Percentiles rank a stretch among this genome's conserved stretches.
Conservation (phyloP, 1,140 invertebrate genomes). For the Lordiphosa mommai region DNA sequence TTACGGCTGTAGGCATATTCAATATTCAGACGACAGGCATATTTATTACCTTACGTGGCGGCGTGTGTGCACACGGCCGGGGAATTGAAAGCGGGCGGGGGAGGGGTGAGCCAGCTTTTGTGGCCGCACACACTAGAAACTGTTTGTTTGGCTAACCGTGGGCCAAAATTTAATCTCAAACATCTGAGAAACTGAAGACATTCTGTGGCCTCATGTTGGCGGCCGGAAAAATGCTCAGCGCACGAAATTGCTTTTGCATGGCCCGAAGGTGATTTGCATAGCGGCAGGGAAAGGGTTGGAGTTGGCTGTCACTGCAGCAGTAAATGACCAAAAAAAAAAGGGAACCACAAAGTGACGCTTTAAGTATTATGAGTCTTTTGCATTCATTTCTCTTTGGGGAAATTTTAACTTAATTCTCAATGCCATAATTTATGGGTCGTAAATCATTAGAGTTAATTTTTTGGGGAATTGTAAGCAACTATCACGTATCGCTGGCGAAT, state of each 20-base stretch:
- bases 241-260: conserved; percentile 64
- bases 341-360: no score
- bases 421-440: conserved; percentile 38
- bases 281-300: background rate
- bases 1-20: conserved; percentile 51
- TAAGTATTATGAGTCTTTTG: no score
- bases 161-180: conserved; percentile 70
- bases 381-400: background rate
- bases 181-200: conserved; percentile 60
- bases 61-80: no score
- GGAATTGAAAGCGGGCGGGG: conserved; percentile 1
- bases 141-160: conserved; percentile 57
- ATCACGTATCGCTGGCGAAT: background rate
- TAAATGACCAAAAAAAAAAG: background rate
- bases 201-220: conserved; percentile 40
- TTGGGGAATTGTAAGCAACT: conserved; percentile 1
- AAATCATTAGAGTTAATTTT: conserved; percentile 23
- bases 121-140: conserved; percentile 53
- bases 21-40: conserved; percentile 62
- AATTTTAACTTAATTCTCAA: conserved; percentile 21
- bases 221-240: conserved; percentile 21
- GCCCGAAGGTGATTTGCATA: conserved; percentile 58
- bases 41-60: conserved; percentile 47
- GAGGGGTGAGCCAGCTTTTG: conserved; percentile 25
- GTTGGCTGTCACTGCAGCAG: conserved; percentile 2